Evolutionary conservation across 2,797 vertebrate species (phyloP).

Genomic region (Petrocephalus sullivani): DNA sequence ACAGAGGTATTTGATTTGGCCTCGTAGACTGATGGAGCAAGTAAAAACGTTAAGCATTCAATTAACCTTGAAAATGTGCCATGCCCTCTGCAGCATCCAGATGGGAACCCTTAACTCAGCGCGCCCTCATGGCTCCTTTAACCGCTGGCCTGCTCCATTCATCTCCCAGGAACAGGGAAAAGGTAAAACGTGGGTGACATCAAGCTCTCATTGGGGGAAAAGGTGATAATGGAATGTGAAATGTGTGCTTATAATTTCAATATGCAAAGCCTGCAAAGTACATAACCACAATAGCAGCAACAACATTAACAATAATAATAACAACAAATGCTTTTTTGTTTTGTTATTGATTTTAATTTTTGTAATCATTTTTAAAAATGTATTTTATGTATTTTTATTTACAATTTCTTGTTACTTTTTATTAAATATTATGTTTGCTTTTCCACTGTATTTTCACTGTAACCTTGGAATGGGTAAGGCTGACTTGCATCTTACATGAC

Average conservation of each 20-base stretch:
- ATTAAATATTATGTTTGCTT: not conserved
- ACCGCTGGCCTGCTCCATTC: not conserved
- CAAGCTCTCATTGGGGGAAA: not conserved
- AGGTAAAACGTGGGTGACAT: not conserved
- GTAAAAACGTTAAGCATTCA: not conserved
- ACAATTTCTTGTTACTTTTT: too few species aligned
- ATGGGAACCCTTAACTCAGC: not conserved
- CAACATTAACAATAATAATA: too few species aligned
- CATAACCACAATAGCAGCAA: too few species aligned
- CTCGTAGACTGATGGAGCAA: not conserved
- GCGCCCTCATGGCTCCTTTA: not conserved
- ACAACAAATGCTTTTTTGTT: too few species aligned
- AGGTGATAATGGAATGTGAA: not conserved
- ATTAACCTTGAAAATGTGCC: not conserved
- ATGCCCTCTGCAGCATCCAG: not conserved
- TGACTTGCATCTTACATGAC: not conserved
- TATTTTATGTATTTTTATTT: too few species aligned
- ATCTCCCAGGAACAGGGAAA: not conserved
- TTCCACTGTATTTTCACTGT: not conserved
- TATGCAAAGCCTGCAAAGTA: not conserved
- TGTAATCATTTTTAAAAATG: not conserved
- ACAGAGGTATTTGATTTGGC: not conserved
- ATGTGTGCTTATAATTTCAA: not conserved
- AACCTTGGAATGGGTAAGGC: not conserved
- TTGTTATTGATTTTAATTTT: not conserved